Conservation (phyloP, 2,888 invertebrate genomes). For the Agonopterix heracliana region DNA sequence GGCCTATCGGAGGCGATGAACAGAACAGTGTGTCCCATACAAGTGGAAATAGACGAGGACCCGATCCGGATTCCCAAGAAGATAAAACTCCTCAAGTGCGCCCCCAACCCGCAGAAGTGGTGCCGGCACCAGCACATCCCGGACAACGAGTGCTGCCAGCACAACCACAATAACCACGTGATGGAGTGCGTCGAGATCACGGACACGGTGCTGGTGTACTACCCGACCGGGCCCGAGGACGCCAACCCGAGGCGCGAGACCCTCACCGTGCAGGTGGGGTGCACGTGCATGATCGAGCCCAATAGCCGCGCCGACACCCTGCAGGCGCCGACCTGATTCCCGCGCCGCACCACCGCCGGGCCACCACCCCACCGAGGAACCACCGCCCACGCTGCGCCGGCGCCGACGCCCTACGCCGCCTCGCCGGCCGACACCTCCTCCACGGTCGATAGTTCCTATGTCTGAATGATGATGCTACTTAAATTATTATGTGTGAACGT, state of each 20-base stretch:
- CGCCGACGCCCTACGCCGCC: slow-evolving; percentile 6
- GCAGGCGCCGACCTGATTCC: slow-evolving; percentile 13
- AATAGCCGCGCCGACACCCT: slow-evolving; percentile 14
- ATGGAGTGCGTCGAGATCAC: slow-evolving; percentile 59
- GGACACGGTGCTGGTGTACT: slow-evolving; percentile 57
- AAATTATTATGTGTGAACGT: slow-evolving; percentile 7
- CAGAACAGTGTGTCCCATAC: slow-evolving; percentile 58
- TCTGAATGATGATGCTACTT: slow-evolving; percentile 2
- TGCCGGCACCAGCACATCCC: slow-evolving; percentile 40
- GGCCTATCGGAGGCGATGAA: slow-evolving; percentile 42
- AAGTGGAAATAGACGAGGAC: slow-evolving; percentile 42
- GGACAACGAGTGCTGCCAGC: slow-evolving; percentile 54
- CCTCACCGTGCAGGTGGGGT: slow-evolving; percentile 53
- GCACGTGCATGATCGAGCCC: slow-evolving; percentile 54
- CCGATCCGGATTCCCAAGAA: slow-evolving; percentile 47
- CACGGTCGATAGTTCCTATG: slow-evolving; percentile 27
- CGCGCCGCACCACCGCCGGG: slow-evolving; percentile 1
- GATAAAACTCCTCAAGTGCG: slow-evolving; percentile 59
- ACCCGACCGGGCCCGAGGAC: slow-evolving; percentile 21
- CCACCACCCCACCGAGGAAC: neutral
- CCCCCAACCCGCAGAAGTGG: slow-evolving; percentile 38
- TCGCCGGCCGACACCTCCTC: neutral
- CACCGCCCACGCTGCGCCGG: slow-evolving; percentile 12
- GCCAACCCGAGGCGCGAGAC: slow-evolving; percentile 17
- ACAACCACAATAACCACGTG: slow-evolving; percentile 38